Evolutionary conservation across 2,797 vertebrate genomes (phyloP).

Genomic region (Furcifer pardalis): DNA sequence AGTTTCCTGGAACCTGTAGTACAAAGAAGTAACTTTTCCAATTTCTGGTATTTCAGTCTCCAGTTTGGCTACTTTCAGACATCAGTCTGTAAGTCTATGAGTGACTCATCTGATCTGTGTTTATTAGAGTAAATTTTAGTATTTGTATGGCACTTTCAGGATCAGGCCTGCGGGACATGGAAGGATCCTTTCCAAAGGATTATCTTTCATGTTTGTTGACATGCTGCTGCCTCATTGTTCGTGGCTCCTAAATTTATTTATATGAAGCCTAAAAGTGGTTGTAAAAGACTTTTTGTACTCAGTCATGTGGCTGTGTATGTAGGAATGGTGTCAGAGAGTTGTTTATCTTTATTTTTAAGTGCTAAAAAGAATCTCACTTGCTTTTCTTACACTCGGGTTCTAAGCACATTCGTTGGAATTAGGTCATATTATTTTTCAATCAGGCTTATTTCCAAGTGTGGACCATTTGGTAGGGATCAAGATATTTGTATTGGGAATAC

Average conservation of each 20-base stretch:
- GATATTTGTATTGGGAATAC: background rate
- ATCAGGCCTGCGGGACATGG: background rate
- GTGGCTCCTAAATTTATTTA: conserved; percentile 53
- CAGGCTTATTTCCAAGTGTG: background rate
- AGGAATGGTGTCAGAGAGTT: conserved; percentile 38
- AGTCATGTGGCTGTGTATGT: conserved; percentile 11
- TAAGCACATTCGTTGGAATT: background rate
- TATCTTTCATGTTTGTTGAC: conserved; percentile 2
- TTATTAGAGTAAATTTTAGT: background rate
- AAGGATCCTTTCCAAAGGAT: background rate
- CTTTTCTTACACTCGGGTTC: background rate
- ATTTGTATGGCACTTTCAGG: background rate
- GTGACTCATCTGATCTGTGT: background rate
- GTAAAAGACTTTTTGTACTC: conserved; percentile 42
- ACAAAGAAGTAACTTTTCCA: too few species aligned
- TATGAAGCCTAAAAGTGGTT: conserved; percentile 41
- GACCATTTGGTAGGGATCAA: background rate
- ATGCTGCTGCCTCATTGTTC: conserved; percentile 8
- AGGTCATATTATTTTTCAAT: background rate
- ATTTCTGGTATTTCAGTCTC: background rate
- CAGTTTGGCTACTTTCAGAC: background rate
- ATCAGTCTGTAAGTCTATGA: background rate
- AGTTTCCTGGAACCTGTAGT: too few species aligned
- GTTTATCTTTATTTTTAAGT: background rate
- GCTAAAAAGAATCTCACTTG: conserved; percentile 22